Base-by-base conservation (phyloP, 2,888 invertebrate genomes). In the Heteromurus nitidus region DNA sequence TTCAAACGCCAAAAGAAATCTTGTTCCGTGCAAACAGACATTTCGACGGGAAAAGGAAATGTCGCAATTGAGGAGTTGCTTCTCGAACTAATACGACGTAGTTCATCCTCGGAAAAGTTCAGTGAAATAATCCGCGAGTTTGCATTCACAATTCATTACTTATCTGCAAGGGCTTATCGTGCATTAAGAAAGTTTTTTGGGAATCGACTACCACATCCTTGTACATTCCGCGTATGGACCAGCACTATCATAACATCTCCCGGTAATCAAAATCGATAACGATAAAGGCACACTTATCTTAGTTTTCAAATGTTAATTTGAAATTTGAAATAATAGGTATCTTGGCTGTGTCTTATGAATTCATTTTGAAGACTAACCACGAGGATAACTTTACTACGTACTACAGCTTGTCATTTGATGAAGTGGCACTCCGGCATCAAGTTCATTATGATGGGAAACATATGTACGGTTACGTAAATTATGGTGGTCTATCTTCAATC, bases 361-460 rank as follows among this genome's bases (percentile, higher is more conserved):
- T 9, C 13, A 36, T 36, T 36, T 5, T 13, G 36, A 36, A 36
- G 13, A 9, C 36, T 36, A 36, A 36, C 13, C 5, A 9, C 36
- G 13, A 36, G 7, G 5, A 13, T 36, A 13, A 36, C n/a, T 9
- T 16, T 9, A 22, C 1, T 11, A 2, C 9, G 2, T 60, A 42
- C 9, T 72, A 42, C 26, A 47, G 55, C 2, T 18, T 74, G 31
- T 24, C 44, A 16, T 18, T 74, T 7, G 74, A 74, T 44, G 74
- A 74, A 20, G 47, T 74, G 2, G 31, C 53, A 24, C 30, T 74
- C 2, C 9, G 55, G 22, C 26, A 64, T 3, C 55, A 64, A 50
- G 18, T 74, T 28, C 20, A 18, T 1, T 30, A 60, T 28, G 18
- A 64, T 18, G 74, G 42, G 18, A 18, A 74, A n/a, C 13, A 11